A percentile compares a stretch with the other conserved stretches of the same genome.
Conservation (phyloP, 92 coral and sea anemone species). For the Hydrozoanthus gracilis region DNA sequence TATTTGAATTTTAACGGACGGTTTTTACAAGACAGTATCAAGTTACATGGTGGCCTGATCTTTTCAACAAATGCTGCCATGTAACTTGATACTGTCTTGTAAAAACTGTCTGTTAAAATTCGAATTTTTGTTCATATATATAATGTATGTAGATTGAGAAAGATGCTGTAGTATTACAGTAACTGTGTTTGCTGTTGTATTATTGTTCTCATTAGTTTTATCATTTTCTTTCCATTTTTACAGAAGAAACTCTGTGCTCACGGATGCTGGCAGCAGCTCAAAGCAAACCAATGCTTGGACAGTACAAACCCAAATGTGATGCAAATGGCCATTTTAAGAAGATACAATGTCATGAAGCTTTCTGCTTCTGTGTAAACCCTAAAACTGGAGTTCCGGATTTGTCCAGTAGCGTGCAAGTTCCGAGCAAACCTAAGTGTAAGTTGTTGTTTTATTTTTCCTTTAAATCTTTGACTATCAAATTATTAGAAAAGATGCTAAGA, state of each 20-base stretch:
- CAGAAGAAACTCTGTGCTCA: slow-evolving; percentile 85
- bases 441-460: neutral
- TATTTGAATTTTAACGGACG: too few relatives aligned
- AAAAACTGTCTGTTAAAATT: too few relatives aligned
- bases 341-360: slow-evolving; percentile 78
- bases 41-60: too few relatives aligned
- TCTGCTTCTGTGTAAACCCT: slow-evolving; percentile 88
- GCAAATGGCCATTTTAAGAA: slow-evolving; percentile 72
- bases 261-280: slow-evolving; percentile 79
- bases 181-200: neutral
- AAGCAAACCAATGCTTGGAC: slow-evolving; percentile 71
- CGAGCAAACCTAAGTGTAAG: slow-evolving; percentile 67
- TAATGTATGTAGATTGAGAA: neutral
- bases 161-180: neutral
- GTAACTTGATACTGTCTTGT: too few relatives aligned
- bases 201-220: too few relatives aligned
- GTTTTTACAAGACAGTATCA: too few relatives aligned
- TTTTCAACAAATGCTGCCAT: too few relatives aligned
- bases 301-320: slow-evolving; percentile 85
- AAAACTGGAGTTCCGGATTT: slow-evolving; percentile 90
- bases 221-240: neutral
- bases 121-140: too few relatives aligned
- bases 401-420: slow-evolving; percentile 65
- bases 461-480: neutral
- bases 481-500: neutral